Base-by-base conservation (phyloP, 2,888 invertebrate species). In the Cheilosia impressa region DNA sequence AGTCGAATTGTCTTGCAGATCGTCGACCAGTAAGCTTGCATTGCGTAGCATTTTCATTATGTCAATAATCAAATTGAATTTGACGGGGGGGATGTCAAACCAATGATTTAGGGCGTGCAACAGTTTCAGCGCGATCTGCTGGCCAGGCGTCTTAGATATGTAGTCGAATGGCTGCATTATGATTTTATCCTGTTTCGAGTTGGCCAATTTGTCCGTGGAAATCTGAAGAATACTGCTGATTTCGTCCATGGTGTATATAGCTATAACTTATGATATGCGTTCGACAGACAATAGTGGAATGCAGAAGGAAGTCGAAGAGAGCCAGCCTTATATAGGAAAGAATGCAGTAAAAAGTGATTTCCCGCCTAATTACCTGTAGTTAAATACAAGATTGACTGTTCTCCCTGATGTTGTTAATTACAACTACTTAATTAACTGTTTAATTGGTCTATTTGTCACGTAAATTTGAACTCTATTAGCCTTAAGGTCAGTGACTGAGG, bases 41-140 rank as follows among this genome's bases (percentile, higher is more conserved):
- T 98, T 99, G 92, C 99, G 99, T 43, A 99, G 94, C 95, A 99
- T 97, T 93, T 98, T 97, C 19, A 97, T 96, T 87, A 98, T 97
- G 90, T 98, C 97, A 50, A 96, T 96, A 76, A 99, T 96, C 19
- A 95, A 94, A 58, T 93, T 92, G 22, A 98, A 93, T 90, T 97
- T 98, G 84, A 97, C 96, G 71, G 95, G 94, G 6, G 97, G 96
- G 89, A 99, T 97, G 90, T 96, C 95, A 87, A 99, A 93, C 99
- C 99, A 99, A 91, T 96, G 95, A 93, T 99, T 98, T 92, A 99
- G 98, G 1, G 98, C 98, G 88, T 96, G 93, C 0, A 97, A 95
- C 77, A 98, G 93, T 91, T 97, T 97, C 9, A 96, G 95, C 82
- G 98, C 94, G 77, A 98, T 95, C 93, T 98, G 96, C 92, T 98